Percentiles rank a stretch among this genome's conserved stretches.
Evolutionary conservation across 2,888 invertebrate genomes (phyloP).

Genomic region (Podotricha telesiphe): DNA sequence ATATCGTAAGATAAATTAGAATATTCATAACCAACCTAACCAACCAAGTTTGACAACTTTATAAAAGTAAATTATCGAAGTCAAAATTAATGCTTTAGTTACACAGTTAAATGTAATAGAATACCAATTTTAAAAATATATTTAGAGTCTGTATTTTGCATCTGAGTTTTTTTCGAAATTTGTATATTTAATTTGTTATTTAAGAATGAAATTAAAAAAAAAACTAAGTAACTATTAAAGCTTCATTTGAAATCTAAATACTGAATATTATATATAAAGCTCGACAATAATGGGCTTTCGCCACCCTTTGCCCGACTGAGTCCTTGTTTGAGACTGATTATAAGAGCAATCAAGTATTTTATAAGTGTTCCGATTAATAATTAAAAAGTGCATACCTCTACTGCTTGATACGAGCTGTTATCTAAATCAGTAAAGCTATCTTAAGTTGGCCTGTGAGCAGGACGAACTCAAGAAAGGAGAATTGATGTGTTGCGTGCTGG

Average conservation of each 20-base stretch:
- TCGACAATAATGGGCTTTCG: too few relatives aligned
- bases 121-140: not conserved
- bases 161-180: too few relatives aligned
- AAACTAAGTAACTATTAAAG: not conserved
- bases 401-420: not conserved
- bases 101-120: not conserved
- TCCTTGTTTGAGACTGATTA: too few relatives aligned
- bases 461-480: conserved; percentile 9
- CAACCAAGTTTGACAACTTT: not conserved
- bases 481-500: conserved; percentile 45
- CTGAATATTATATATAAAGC: too few relatives aligned
- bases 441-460: not conserved
- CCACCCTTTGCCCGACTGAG: too few relatives aligned
- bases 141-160: too few relatives aligned
- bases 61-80: not conserved
- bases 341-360: not conserved
- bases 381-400: conserved; percentile 5
- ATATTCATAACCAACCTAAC: too few relatives aligned
- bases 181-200: not conserved
- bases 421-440: not conserved
- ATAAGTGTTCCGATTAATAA: not conserved
- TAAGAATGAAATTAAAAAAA: not conserved
- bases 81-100: not conserved
- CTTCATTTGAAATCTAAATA: too few relatives aligned
- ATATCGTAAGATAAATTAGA: not conserved